Base-by-base conservation (phyloP, 2,797 vertebrate genomes). In the Euphonia xanthogaster region DNA sequence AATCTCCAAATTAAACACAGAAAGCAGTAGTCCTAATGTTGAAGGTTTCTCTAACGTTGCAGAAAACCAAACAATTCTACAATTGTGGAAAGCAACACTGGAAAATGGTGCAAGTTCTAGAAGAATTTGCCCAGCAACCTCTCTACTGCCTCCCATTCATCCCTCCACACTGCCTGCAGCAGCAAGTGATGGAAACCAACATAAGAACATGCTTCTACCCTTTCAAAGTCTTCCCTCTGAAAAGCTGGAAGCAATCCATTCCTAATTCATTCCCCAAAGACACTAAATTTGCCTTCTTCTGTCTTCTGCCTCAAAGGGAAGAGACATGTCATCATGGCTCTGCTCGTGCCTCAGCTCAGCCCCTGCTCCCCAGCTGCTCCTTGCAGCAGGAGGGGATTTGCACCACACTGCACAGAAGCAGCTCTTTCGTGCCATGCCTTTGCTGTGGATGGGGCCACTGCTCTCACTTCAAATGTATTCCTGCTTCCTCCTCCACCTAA, bases 111-210 rank as follows among this genome's bases (percentile, higher is more conserved):
- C 17, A 20, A 55, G 30, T 12, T 40, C 37, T 9, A 8, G 42
- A 66, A 35, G 28, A 72, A 67, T 14, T 28, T 39, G n/a, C 23
- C 23, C 68, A 61, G 24, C 31, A 75, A 13, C 24, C 25, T 70
- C 60, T 42, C 12, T 24, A 0, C 13, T 39, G 82, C 39, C 31
- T 62, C 48, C 28, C 63, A 65, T 44, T 25, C 37, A 19, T 33
- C 42, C 25, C 19, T 37, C 16, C 21, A 5, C 33, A 4, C 66
- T 23, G 62, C 73, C 54, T n/a, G 45, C 31, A 80, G 44, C 25
- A 39, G 35, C 42, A 44, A n/a, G 30, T 0, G 22, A 61, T 20
- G 13, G 30, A 75, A 40, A 70, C 18, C 1, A 0, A 42, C 1
- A 0, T 1, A 40, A 73, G 18, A 74, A 92, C 4, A 0, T 3